These are phyloP conservation scores for Cryptocephalus primarius DNA, from an alignment of 2,888 invertebrate species.

Conservation along the genomic window DNA sequence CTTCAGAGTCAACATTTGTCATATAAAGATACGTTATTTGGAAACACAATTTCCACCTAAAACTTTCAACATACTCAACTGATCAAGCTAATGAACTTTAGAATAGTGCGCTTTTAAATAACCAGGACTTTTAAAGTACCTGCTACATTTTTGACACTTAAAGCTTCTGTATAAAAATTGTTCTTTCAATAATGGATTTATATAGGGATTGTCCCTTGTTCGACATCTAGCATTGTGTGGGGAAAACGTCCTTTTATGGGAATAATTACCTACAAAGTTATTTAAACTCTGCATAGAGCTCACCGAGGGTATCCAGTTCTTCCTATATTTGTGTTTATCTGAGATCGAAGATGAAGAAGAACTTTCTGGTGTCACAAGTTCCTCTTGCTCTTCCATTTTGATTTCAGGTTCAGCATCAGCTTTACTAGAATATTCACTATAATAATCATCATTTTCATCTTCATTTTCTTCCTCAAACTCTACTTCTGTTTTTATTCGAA, in stretches of 20 bases:
- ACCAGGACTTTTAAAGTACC: slow-evolving; percentile 35
- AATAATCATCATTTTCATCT: slow-evolving; percentile 5
- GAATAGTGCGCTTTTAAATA: slow-evolving; percentile 35
- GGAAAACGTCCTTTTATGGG: slow-evolving; percentile 21
- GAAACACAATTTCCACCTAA: too few relatives aligned
- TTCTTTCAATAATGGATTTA: slow-evolving; percentile 32
- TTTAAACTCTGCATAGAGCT: slow-evolving; percentile 22
- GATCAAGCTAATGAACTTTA: slow-evolving; percentile 28
- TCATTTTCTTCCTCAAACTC: slow-evolving; percentile 15
- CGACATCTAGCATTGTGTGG: slow-evolving; percentile 29
- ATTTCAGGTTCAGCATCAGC: slow-evolving; percentile 14
- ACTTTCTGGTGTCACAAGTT: background rate
- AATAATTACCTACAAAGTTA: slow-evolving; percentile 22
- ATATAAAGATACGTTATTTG: too few relatives aligned
- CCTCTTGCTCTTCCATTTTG: slow-evolving; percentile 3
- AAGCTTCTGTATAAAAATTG: slow-evolving; percentile 34
- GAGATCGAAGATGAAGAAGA: background rate
- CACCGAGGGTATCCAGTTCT: slow-evolving; percentile 1
- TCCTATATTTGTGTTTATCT: background rate
- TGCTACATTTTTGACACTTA: slow-evolving; percentile 32
- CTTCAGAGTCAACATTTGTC: too few relatives aligned
- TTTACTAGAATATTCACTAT: slow-evolving; percentile 6
- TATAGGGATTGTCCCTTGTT: slow-evolving; percentile 33
- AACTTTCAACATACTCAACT: background rate
- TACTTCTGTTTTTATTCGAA: slow-evolving; percentile 22